Base-by-base conservation (phyloP, 2,113 vertebrate species). In the Tamias sibiricus region DNA sequence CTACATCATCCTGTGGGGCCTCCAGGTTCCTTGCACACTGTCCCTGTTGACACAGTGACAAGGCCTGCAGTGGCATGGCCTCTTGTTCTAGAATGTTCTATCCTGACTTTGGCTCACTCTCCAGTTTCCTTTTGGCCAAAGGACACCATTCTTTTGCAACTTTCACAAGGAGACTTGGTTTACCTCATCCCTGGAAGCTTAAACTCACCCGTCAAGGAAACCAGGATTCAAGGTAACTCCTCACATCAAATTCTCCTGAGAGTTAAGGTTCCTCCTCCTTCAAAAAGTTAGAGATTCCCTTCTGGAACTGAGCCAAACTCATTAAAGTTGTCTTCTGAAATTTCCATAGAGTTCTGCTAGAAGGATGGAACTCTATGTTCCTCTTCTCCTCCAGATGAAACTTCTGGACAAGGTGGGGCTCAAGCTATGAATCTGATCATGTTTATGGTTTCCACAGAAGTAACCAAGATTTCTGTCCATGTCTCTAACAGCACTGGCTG, bases 1-100 rank as follows among this genome's bases (percentile, higher is more conserved):
- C 30, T 2, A 4, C 2, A 8, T 2, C 6, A 2, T 40, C 28
- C 59, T 6, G 30, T 0, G 10, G n/a, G 9, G 5, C 5, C 49
- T 54, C 75, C 37, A 5, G 6, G 44, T 80, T 32, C 40, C 79
- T 35, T 66, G 17, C 40, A 81, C n/a, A 9, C 32, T 13, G 28
- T 81, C 42, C 30, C 64, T 75, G 57, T 24, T 19, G 28, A 42
- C 47, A 8, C 0, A 4, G 19, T 28, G 26, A 17, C 20, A 4
- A 22, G n/a, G 47, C 47, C 74, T 19, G 24, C 8, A 72, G 47
- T 1, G 30, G 17, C 4, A 42, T 44, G 62, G 40, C 47, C 37
- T 81, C 76, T 0, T 0, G 6, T 81, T 94, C 59, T 82, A 35
- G 47, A 93, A 81, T 20, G 22, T 74, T 93, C 30, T 0, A 42